Base-by-base conservation (phyloP, 2,888 invertebrate species). In the Lycophotia porphyrea region DNA sequence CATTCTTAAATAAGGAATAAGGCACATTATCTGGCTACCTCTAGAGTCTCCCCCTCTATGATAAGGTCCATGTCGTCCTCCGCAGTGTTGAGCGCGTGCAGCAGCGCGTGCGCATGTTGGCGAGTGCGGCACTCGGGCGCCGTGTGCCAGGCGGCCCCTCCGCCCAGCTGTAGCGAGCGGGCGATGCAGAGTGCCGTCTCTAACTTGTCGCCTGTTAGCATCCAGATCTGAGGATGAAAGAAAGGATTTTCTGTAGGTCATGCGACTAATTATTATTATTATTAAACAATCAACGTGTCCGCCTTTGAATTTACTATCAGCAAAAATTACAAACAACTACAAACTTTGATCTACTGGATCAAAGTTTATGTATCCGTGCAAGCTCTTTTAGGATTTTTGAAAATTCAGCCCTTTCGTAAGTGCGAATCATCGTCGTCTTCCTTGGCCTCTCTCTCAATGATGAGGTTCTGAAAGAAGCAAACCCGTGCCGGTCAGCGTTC, bases 171-270 rank as follows among this genome's bases (percentile, higher is more conserved):
- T 8, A 99, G 98, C 90, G 99, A 99, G 93, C 99, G 99, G 2
- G 99, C 99, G 90, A 99, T 99, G 93, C 99, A 99, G 44, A 99
- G 98, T 0, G 99, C 99, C 0, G 99, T 99, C 96, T 99, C 99
- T 82, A 99, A 93, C 95, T 99, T 99, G 93, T 99, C 99, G 15
- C 99, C 99, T 0, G 99, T 99, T 78, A 99, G 92, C 97, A 99
- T 98, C 99, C 99, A 99, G 78, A 98, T 98, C 97, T 98, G 11
- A 15, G 1, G 8, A 39, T 11, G 5, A 3, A 8, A 21, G 9
- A 2, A 5, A 31, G 1, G 47, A 47, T 47, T 47, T 7, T 5
- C 11, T 39, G 39, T 13, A 42, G 13, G 11, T 39, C 39, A 39
- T 9, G 13, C 42, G 13, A 42, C 1, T 42, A 13, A 2, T 42